phyloP scores from a whole-genome alignment of 2,113 vertebrate species.

The Hyla sarda region DNA sequence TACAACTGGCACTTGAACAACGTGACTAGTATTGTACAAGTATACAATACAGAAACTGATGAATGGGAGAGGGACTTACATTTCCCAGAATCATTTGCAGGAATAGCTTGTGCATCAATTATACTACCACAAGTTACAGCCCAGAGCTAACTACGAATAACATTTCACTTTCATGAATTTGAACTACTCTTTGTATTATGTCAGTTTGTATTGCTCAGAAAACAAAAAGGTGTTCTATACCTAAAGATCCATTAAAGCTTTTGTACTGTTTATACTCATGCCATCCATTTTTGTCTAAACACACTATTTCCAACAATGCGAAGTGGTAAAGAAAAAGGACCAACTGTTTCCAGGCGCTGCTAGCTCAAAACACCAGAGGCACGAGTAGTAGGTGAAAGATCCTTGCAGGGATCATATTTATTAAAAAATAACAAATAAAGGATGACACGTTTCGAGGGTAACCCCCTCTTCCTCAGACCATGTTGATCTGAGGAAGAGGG shows the following conservation, averaged over 20 bases:
- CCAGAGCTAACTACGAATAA: slow-evolving; percentile 71
- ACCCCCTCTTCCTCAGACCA: no score
- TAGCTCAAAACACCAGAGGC: no score
- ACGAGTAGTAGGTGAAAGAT: no score
- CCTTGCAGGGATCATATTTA: no score
- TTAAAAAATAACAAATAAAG: no score
- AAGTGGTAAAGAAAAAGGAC: no score
- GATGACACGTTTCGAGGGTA: no score
- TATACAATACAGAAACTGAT: slow-evolving; percentile 92
- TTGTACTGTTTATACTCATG: not conserved
- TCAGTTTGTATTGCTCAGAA: not conserved
- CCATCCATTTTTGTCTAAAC: not conserved
- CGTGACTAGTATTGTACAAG: slow-evolving; percentile 94
- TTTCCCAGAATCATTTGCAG: slow-evolving; percentile 94
- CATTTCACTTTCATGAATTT: not conserved
- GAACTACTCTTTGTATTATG: not conserved
- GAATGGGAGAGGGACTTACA: slow-evolving; percentile 98
- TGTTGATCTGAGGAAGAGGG: no score
- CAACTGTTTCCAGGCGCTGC: no score
- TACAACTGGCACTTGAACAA: slow-evolving; percentile 99
- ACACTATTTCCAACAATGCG: not conserved
- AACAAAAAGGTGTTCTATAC: not conserved
- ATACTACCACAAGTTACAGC: slow-evolving; percentile 82
- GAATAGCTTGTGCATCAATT: slow-evolving; percentile 84
- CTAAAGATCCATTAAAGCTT: not conserved